Evolutionary conservation across 2,797 vertebrate genomes (phyloP), one percentile per base, ranked within the genome.

Genomic region (Epinephelus awoara): DNA sequence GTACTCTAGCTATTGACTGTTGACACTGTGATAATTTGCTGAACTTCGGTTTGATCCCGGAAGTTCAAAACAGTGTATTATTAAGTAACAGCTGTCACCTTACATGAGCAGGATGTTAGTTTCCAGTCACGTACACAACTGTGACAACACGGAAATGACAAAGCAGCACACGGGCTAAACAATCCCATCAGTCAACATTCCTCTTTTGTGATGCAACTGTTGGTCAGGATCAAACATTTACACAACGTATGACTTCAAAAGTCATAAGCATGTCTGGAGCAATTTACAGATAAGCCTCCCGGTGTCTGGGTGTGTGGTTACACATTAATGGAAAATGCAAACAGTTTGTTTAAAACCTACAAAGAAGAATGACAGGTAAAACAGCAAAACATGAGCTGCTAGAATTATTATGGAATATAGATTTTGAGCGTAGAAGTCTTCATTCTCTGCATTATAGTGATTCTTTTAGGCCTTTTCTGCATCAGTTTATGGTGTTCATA

Each of bases 121-220:
- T 51, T 55, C 44, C 9, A 17, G 77, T 86, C 78, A 82, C 51
- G 25, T 71, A 90, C 51, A 44, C 47, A 63, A 40, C 27, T 46
- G 54, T 0, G 55, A 56, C 47, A 42, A 6, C 17, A 49, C 21
- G 44, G 72, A 92, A 86, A 75, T 79, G 62, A 85, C 58, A 76
- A 58, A 75, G 56, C 44, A 67, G 67, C 21, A 13, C 51, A 29
- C 68, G 50, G 72, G 56, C 84, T 27, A 23, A 91, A 86, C 85
- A 78, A 90, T 91, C 78, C 70, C 72, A 83, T 71, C 75, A 10
- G 83, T 72, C 91, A 27, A 68, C 94, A 95, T 95, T 95, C 92
- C 85, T 86, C 8, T 1, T 19, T 2, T 2, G 18, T 92, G 83
- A 85, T 57, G 82, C 19, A 91, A 91, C 19, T 65, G 82, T 79